Conservation (phyloP, 1,140 invertebrate genomes). For the Helicoverpa armigera region DNA sequence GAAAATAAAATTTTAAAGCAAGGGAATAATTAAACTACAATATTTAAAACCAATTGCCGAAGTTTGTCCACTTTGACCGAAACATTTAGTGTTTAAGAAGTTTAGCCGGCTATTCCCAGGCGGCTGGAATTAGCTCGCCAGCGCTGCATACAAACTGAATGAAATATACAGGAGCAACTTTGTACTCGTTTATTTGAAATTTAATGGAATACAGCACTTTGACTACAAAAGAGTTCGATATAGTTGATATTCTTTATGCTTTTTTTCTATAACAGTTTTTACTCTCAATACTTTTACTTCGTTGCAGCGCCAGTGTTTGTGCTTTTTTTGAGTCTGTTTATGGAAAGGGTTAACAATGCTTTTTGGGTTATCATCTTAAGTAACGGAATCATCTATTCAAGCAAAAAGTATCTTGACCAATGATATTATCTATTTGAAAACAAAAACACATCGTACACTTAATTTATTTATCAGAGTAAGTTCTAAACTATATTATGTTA, state of each 20-base stretch:
- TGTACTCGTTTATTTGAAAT: slow-evolving; percentile 28
- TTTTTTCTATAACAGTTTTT: slow-evolving; percentile 4
- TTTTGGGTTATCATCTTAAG: too few relatives aligned
- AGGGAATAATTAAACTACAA: slow-evolving; percentile 9
- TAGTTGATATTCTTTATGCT: background rate
- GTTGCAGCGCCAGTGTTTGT: background rate
- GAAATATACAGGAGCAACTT: slow-evolving; percentile 35
- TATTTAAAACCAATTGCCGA: slow-evolving; percentile 14
- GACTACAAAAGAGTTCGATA: slow-evolving; percentile 11
- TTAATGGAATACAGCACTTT: slow-evolving; percentile 42
- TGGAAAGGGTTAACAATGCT: too few relatives aligned
- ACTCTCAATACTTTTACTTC: background rate
- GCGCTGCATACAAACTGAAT: slow-evolving; percentile 28
- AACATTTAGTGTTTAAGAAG: slow-evolving; percentile 1
- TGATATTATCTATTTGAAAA: too few relatives aligned
- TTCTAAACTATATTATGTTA: too few relatives aligned
- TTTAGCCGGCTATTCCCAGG: slow-evolving; percentile 7
- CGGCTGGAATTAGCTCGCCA: slow-evolving; percentile 8
- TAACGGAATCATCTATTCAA: too few relatives aligned
- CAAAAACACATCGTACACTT: too few relatives aligned
- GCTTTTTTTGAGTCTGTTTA: too few relatives aligned
- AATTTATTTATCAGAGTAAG: too few relatives aligned
- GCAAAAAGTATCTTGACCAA: too few relatives aligned
- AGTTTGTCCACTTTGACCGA: slow-evolving; percentile 14
- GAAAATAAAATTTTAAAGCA: background rate